A percentile compares a stretch with the other conserved stretches of the same genome.
Conservation (phyloP, 2,113 vertebrate species). For the Corythaixoides concolor region DNA sequence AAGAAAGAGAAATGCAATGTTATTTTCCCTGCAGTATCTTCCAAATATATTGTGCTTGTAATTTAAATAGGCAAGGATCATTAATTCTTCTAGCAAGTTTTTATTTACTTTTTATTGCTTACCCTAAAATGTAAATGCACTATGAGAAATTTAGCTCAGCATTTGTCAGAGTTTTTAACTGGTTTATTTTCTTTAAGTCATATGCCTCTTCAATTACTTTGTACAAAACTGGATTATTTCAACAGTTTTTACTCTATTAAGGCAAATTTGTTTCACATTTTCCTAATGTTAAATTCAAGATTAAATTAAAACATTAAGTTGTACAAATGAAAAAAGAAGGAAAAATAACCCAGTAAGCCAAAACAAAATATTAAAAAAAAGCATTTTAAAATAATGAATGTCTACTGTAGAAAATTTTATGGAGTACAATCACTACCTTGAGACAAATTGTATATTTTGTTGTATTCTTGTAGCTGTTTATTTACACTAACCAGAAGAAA, state of each 20-base stretch:
- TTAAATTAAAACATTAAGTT: conserved; percentile 69
- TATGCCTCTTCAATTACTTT: conserved; percentile 20
- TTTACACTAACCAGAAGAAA: background rate
- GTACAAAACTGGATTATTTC: conserved; percentile 42
- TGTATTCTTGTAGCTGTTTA: background rate
- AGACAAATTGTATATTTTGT: background rate
- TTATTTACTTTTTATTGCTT: conserved; percentile 65
- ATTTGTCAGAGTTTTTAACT: conserved; percentile 61
- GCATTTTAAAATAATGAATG: background rate
- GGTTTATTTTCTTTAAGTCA: conserved; percentile 6
- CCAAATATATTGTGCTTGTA: conserved; percentile 49
- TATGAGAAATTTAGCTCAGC: conserved; percentile 40
- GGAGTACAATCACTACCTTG: background rate
- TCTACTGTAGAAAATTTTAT: conserved; percentile 3
- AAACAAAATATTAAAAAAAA: conserved; percentile 17
- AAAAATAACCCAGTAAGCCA: conserved; percentile 60
- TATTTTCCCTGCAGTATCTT: background rate
- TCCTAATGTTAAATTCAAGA: conserved; percentile 50
- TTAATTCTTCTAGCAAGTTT: conserved; percentile 65
- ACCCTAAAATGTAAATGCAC: conserved; percentile 49
- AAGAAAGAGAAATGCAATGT: background rate
- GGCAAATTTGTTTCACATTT: conserved; percentile 21
- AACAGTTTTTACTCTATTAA: conserved; percentile 1
- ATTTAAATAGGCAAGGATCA: conserved; percentile 62
- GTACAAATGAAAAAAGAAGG: conserved; percentile 51